Evolutionary conservation across 2,113 vertebrate species (phyloP).

Genomic region (Rhodinocichla rosea): DNA sequence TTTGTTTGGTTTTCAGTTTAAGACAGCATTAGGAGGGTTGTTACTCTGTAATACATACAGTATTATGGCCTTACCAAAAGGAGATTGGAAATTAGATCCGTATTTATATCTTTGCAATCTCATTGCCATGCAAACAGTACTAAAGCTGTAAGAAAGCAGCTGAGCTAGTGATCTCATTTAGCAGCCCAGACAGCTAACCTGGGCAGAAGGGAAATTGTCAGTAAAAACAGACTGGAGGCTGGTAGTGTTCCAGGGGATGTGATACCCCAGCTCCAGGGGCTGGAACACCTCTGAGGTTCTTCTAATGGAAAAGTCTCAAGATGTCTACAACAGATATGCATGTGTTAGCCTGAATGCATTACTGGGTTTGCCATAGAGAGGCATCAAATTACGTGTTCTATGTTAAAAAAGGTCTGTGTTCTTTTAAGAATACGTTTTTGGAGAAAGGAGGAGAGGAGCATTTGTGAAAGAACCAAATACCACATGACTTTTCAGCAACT

Average conservation of each 20-base stretch:
- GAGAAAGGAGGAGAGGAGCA: background rate
- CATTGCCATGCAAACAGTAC: background rate
- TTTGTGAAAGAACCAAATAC: rapidly evolving
- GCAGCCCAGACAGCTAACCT: background rate
- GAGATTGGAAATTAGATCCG: background rate
- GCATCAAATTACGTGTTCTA: background rate
- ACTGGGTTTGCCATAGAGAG: background rate
- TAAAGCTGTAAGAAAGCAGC: background rate
- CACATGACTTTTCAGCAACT: background rate
- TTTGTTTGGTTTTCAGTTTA: background rate
- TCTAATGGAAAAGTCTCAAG: background rate
- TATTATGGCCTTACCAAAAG: background rate
- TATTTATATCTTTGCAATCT: background rate
- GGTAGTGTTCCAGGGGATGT: rapidly evolving
- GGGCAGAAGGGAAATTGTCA: background rate
- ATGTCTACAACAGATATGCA: background rate
- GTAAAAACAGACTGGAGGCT: background rate
- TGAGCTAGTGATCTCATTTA: background rate
- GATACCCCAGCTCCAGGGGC: background rate
- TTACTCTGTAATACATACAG: background rate
- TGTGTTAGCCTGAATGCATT: background rate
- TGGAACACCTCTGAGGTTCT: background rate
- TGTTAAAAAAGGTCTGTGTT: background rate
- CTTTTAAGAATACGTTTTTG: background rate
- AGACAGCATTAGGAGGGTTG: background rate